A percentile compares a stretch with the other conserved stretches of the same genome.
Conservation (phyloP, 2,113 vertebrate genomes). For the Phocoena phocoena region DNA sequence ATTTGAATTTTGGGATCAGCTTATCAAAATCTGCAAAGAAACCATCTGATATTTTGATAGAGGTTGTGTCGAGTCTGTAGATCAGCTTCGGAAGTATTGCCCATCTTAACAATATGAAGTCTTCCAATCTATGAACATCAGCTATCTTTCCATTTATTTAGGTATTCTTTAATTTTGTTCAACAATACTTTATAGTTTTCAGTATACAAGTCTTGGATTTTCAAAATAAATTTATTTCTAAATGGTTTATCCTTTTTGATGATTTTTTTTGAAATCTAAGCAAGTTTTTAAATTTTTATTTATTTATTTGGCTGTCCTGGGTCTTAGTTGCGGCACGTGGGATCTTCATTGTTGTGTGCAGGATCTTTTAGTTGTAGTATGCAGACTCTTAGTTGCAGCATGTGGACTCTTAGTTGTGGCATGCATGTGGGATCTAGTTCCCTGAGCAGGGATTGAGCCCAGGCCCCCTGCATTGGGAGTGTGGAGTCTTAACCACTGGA, state of each 20-base stretch:
- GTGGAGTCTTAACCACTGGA: too few species aligned
- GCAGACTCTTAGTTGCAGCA: too few species aligned
- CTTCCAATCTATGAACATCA: neutral
- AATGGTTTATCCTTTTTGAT: neutral
- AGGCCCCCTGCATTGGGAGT: too few species aligned
- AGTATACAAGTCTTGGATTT: neutral
- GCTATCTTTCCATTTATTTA: neutral
- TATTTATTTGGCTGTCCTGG: too few species aligned
- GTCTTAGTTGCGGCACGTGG: too few species aligned
- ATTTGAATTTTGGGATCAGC: neutral
- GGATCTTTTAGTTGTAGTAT: too few species aligned
- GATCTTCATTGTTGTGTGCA: too few species aligned
- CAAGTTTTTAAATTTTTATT: too few species aligned
- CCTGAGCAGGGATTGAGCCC: too few species aligned
- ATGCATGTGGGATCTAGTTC: too few species aligned
- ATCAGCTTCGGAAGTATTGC: neutral
- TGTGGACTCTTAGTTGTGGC: too few species aligned
- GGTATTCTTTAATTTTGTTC: neutral
- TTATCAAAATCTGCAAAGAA: slow-evolving; percentile 16
- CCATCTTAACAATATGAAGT: neutral
- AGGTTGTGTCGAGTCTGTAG: neutral
- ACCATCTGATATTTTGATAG: neutral
- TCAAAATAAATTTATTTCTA: neutral
- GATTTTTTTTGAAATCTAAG: neutral
- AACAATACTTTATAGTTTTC: neutral